Percentiles rank a stretch among this genome's conserved stretches.
Conservation (phyloP, 2,888 invertebrate species). For the Heteromyza rotundicornis region DNA sequence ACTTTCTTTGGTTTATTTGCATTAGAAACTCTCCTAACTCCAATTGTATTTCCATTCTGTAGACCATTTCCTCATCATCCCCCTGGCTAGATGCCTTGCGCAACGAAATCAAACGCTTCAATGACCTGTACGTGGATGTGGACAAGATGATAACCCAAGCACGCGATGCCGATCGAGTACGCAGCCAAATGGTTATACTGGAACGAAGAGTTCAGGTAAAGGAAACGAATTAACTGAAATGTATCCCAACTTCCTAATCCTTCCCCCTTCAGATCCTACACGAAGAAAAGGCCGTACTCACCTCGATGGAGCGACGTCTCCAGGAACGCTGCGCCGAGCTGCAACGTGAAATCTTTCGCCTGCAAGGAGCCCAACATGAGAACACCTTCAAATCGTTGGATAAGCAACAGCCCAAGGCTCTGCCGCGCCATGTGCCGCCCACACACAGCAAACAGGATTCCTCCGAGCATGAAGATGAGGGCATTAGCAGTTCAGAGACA, state of each 20-base stretch:
- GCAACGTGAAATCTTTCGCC: constrained; percentile 72
- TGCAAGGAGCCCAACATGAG: constrained; percentile 63
- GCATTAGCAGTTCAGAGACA: constrained; percentile 83
- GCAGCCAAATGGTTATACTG: constrained; percentile 72
- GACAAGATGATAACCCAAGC: constrained; percentile 75
- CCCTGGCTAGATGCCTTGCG: constrained; percentile 70
- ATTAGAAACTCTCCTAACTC: too few relatives aligned
- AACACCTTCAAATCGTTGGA: constrained; percentile 57
- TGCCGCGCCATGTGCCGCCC: constrained; percentile 60
- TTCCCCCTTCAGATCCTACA: constrained; percentile 69
- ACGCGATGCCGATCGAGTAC: constrained; percentile 73
- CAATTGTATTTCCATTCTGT: too few relatives aligned
- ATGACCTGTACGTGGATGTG: constrained; percentile 79
- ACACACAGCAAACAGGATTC: constrained; percentile 64
- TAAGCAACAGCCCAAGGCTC: constrained; percentile 52
- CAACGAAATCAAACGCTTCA: constrained; percentile 77
- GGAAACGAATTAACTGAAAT: background rate
- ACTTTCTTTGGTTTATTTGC: too few relatives aligned
- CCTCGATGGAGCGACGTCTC: constrained; percentile 75
- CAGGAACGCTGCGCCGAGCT: constrained; percentile 79
- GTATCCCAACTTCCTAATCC: background rate
- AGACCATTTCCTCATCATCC: constrained; percentile 72
- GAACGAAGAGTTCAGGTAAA: constrained; percentile 75
- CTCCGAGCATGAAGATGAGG: constrained; percentile 85
- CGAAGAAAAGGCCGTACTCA: constrained; percentile 77